phyloP scores from a whole-genome alignment of 92 coral and sea anemone species.

The Paramuricea clavata region DNA sequence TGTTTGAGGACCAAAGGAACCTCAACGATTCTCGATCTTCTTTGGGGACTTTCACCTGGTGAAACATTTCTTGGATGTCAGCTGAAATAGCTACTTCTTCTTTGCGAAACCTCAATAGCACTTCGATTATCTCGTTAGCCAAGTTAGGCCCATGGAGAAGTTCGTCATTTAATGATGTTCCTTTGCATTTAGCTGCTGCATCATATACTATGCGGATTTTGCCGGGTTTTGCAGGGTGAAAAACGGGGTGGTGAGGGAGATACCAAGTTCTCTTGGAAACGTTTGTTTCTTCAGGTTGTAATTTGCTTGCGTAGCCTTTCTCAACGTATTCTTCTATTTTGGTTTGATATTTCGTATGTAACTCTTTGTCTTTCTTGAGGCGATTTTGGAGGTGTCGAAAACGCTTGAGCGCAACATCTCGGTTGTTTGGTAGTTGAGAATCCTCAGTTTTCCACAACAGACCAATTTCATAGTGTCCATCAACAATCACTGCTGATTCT shows the following conservation, averaged over 20 bases:
- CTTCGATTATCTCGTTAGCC: constrained; percentile 1
- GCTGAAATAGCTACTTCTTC: not conserved
- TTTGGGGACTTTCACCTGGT: not conserved
- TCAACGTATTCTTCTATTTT: constrained; percentile 5
- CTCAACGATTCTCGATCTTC: not conserved
- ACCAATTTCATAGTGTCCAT: not conserved
- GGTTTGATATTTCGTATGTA: not conserved
- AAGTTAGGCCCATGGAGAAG: constrained; percentile 19
- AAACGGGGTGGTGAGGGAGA: constrained; percentile 29
- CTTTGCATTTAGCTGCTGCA: not conserved
- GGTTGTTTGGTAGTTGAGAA: not conserved
- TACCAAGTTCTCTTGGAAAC: not conserved
- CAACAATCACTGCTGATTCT: not conserved
- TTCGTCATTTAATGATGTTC: constrained; percentile 12
- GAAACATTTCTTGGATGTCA: constrained; percentile 6
- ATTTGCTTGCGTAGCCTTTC: not conserved
- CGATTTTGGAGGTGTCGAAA: not conserved
- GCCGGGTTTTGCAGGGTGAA: constrained; percentile 11
- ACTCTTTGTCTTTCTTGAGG: not conserved
- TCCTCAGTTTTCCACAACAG: constrained; percentile 3
- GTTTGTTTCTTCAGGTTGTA: not conserved
- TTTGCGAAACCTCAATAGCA: constrained; percentile 14
- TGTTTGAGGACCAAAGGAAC: not conserved
- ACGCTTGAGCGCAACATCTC: constrained; percentile 27
- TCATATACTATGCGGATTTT: constrained; percentile 30